Evolutionary conservation across 2,888 invertebrate species (phyloP).

Genomic region (Dicroscelio sp.): DNA sequence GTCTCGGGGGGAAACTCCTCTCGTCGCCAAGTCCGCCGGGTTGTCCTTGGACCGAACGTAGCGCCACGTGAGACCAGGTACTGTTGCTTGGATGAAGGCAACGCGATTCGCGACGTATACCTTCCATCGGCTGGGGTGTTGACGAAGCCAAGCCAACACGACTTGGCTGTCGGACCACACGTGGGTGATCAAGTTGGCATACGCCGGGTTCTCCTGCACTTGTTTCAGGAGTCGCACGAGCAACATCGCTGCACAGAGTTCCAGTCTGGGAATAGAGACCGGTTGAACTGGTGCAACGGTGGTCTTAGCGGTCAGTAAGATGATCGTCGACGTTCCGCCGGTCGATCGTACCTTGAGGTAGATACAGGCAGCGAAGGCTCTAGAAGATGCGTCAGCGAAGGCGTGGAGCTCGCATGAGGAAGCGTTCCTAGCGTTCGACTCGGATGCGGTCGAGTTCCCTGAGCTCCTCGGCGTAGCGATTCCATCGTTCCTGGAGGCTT

Average conservation of each 20-base stretch:
- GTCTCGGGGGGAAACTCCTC: not conserved
- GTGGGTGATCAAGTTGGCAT: conserved; percentile 16
- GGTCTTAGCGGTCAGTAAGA: not conserved
- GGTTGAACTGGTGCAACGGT: not conserved
- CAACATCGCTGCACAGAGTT: not conserved
- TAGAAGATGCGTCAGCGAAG: not conserved
- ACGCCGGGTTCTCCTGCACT: not conserved
- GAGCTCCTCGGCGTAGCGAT: not conserved
- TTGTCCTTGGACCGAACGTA: not conserved
- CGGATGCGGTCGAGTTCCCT: not conserved
- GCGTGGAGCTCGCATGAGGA: not conserved
- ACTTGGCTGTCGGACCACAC: conserved; percentile 76
- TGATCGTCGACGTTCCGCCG: not conserved
- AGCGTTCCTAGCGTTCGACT: not conserved
- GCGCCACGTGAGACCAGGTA: not conserved
- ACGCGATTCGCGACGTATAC: conserved; percentile 68
- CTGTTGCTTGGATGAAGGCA: conserved; percentile 51
- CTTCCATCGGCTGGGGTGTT: conserved; percentile 67
- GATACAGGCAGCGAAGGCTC: not conserved
- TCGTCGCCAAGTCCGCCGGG: not conserved
- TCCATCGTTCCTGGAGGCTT: no score
- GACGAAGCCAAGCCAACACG: conserved; percentile 72
- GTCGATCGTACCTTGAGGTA: not conserved
- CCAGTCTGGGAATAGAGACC: not conserved
- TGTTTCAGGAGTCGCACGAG: not conserved